A percentile compares a stretch with the other conserved stretches of the same genome.
phyloP scores from a whole-genome alignment of 2,113 vertebrate species.

The Pycnonotus jocosus region DNA sequence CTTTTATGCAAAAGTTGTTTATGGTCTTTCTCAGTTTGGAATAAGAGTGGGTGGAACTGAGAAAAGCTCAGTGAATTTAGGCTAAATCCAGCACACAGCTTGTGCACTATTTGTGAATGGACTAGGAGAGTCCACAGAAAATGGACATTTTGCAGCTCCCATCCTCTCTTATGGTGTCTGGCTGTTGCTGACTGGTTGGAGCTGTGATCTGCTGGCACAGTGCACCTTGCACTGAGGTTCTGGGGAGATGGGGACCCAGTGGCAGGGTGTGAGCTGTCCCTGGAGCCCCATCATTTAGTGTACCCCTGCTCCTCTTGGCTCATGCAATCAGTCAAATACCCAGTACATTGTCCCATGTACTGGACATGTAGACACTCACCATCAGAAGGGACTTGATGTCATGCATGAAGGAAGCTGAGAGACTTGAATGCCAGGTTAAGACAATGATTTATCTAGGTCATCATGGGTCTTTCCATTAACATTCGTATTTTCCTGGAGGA shows the following conservation, averaged over 20 bases:
- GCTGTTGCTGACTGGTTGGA: not conserved
- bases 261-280: not conserved
- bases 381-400: not conserved
- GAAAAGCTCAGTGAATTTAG: not conserved
- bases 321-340: not conserved
- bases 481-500: not conserved
- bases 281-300: not conserved
- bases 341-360: rapidly evolving
- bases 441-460: not conserved
- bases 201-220: not conserved
- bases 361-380: not conserved
- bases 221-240: not conserved
- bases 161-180: not conserved
- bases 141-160: not conserved
- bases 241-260: not conserved
- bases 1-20: not conserved
- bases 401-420: not conserved
- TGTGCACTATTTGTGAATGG: not conserved
- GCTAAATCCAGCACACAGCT: not conserved
- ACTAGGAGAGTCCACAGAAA: not conserved
- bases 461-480: not conserved
- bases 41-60: not conserved
- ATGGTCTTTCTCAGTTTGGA: not conserved
- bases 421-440: not conserved
- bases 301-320: not conserved